phyloP scores from a whole-genome alignment of 2,797 vertebrate genomes.

The Helicolenus hilgendorfi region DNA sequence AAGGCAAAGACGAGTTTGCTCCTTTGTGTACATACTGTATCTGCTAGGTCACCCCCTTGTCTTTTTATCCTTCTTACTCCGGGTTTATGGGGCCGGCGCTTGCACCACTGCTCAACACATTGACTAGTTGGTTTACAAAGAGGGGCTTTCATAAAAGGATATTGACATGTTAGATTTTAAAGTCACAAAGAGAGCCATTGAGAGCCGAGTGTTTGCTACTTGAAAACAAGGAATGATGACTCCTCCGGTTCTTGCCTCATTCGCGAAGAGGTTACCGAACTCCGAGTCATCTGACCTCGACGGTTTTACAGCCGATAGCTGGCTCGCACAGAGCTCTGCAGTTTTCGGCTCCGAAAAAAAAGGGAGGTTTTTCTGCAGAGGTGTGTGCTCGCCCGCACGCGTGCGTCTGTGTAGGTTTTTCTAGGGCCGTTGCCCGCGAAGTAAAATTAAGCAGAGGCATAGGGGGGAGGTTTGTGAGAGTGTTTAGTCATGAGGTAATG shows the following conservation, averaged over 20 bases:
- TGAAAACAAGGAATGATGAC: constrained; percentile 76
- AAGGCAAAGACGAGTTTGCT: not conserved
- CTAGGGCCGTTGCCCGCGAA: constrained; percentile 42
- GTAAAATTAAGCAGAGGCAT: constrained; percentile 73
- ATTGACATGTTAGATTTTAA: constrained; percentile 74
- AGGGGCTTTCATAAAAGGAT: constrained; percentile 75
- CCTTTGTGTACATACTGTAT: not conserved
- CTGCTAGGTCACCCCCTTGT: not conserved
- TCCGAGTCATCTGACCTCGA: constrained; percentile 70
- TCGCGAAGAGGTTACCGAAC: constrained; percentile 40
- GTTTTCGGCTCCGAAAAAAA: constrained; percentile 9
- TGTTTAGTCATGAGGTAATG: constrained; percentile 88
- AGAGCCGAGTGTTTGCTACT: constrained; percentile 61
- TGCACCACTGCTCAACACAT: constrained; percentile 24
- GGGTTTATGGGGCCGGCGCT: constrained; percentile 30
- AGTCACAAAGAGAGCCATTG: constrained; percentile 78
- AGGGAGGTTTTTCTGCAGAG: constrained; percentile 27
- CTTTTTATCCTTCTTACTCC: constrained; percentile 2
- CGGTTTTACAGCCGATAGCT: constrained; percentile 32
- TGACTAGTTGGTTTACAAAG: constrained; percentile 67
- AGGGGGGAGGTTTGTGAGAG: constrained; percentile 76
- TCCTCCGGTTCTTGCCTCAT: constrained; percentile 63
- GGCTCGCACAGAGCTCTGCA: not conserved
- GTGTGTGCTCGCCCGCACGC: constrained; percentile 42
- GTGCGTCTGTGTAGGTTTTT: constrained; percentile 30